These are phyloP conservation scores for Caradrina clavipalpis DNA, from an alignment of 2,888 invertebrate genomes.

Conservation along the genomic window DNA sequence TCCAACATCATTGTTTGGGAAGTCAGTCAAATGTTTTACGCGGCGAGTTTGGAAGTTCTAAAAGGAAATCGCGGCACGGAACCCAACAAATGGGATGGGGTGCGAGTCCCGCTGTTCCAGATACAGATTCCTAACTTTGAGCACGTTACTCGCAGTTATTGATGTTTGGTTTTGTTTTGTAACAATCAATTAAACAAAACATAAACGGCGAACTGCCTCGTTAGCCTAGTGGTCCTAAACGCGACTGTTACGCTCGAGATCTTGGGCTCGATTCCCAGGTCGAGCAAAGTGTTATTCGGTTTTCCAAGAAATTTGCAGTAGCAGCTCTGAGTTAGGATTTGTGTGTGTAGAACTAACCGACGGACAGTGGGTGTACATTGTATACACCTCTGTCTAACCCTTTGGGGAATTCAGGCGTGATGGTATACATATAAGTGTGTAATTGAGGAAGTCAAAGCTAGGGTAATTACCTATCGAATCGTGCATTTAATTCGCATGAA, in stretches of 20 bases:
- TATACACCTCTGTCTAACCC: no score
- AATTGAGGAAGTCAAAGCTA: no score
- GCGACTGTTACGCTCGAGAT: no score
- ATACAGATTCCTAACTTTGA: slow-evolving; percentile 28
- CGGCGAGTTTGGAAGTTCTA: slow-evolving; percentile 27
- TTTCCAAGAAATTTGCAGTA: no score
- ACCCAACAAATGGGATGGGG: background rate
- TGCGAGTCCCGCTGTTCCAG: slow-evolving; percentile 6
- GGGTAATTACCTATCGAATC: background rate
- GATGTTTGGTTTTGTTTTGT: slow-evolving; percentile 16
- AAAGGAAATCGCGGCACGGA: slow-evolving; percentile 25
- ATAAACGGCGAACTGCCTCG: background rate
- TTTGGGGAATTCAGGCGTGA: no score
- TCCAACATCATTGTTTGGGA: slow-evolving; percentile 29
- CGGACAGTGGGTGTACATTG: no score
- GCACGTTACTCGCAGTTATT: slow-evolving; percentile 7
- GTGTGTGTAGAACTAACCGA: no score
- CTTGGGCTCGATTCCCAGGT: no score
- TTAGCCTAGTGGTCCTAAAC: no score
- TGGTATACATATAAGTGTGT: no score
- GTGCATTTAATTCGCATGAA: background rate
- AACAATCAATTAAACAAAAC: background rate
- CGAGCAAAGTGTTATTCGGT: no score
- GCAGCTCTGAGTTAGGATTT: no score
- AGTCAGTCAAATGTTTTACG: slow-evolving; percentile 49